Evolutionary conservation across 2,113 vertebrate genomes (phyloP).

Genomic region (Heterocephalus glaber): DNA sequence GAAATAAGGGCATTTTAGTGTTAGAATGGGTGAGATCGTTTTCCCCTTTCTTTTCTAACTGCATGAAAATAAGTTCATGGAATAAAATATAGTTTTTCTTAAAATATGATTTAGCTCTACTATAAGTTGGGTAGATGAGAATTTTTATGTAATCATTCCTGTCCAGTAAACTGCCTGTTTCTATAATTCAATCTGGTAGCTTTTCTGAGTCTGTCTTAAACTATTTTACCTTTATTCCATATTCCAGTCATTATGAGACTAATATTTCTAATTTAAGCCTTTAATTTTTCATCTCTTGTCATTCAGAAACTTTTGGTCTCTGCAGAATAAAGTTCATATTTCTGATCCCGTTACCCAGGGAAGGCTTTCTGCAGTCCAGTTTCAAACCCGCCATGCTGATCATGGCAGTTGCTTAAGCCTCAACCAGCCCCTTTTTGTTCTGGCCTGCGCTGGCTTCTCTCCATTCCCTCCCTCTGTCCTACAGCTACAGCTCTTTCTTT

Average conservation of each 20-base stretch:
- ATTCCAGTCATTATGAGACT: slow-evolving; percentile 32
- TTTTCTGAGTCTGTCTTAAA: not conserved
- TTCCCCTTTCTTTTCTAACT: not conserved
- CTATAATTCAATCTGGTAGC: not conserved
- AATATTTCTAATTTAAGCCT: slow-evolving; percentile 23
- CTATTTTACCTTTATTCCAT: not conserved
- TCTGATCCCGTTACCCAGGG: not conserved
- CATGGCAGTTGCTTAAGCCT: not conserved
- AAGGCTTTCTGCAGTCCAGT: not conserved
- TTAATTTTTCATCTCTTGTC: not conserved
- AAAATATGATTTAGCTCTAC: not conserved
- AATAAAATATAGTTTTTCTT: not conserved
- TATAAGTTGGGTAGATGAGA: not conserved
- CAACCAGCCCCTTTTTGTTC: not conserved
- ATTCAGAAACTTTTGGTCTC: slow-evolving; percentile 21
- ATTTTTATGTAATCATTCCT: slow-evolving; percentile 6
- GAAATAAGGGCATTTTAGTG: slow-evolving; percentile 16
- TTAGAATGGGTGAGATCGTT: not conserved
- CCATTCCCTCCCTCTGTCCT: not conserved
- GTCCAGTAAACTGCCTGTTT: not conserved
- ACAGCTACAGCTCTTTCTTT: not conserved
- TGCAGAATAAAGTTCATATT: slow-evolving; percentile 4
- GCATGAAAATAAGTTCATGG: not conserved
- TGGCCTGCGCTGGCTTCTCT: not conserved
- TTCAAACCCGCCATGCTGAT: not conserved